A percentile compares a stretch with the other conserved stretches of the same genome.
Evolutionary conservation across 2,113 vertebrate genomes (phyloP).

Genomic region (Centropus unirufus): DNA sequence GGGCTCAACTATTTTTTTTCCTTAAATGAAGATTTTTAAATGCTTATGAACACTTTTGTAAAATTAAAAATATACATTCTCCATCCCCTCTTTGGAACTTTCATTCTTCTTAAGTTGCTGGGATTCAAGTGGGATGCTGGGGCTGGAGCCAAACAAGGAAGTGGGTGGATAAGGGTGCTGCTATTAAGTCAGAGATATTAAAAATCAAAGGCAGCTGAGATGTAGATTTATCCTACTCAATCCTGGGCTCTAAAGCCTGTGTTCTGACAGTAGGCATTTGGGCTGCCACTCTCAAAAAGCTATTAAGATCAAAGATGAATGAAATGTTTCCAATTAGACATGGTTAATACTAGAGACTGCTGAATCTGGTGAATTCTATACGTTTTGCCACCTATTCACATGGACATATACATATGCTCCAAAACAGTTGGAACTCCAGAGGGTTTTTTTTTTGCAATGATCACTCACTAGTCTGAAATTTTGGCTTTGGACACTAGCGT

Average conservation of each 20-base stretch:
- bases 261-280: slow-evolving; percentile 14
- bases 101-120: background rate
- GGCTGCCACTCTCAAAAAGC: slow-evolving; percentile 25
- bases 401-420: background rate
- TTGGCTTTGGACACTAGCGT: background rate
- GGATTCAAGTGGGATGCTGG: background rate
- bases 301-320: slow-evolving; percentile 68
- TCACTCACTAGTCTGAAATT: background rate
- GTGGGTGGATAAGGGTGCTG: background rate
- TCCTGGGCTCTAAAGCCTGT: background rate
- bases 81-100: background rate
- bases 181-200: slow-evolving; percentile 8
- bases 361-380: background rate
- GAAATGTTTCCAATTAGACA: slow-evolving; percentile 53
- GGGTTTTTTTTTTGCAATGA: background rate
- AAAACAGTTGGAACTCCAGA: background rate
- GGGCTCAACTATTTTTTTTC: background rate
- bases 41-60: slow-evolving; percentile 16
- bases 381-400: background rate
- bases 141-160: background rate
- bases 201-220: slow-evolving; percentile 57
- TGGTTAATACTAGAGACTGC: background rate
- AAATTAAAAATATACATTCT: slow-evolving; percentile 52
- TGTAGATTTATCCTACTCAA: slow-evolving; percentile 26
- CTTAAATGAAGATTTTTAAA: slow-evolving; percentile 11